Base-by-base conservation (phyloP, 1,140 invertebrate species). In the Eubasilissa regina region DNA sequence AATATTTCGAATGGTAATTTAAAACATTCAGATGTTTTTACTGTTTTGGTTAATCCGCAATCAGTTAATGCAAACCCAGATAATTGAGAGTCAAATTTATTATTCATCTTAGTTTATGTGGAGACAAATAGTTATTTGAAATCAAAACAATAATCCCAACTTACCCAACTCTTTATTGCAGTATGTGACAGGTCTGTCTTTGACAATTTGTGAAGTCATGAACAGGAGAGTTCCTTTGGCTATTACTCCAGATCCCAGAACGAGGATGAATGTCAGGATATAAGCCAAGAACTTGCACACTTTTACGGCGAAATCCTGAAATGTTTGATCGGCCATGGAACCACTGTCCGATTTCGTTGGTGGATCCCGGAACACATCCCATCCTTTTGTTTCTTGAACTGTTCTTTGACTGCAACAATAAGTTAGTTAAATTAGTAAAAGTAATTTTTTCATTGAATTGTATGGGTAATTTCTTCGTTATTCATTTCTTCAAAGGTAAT, bases 361-460 rank as follows among this genome's bases (percentile, higher is more conserved):
- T 68, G 96, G 94, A 86, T 96, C 94, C 84, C 96, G 90, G 89
- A 98, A 98, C 11, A 97, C 96, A 91, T 98, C 97, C 97, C 97
- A 98, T 92, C 94, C 95, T 94, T 97, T 97, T 77, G 95, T 96
- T 86, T 97, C 96, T 84, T 92, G 92, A 79, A 95, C 92, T 56
- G 94, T 96, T 81, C 95, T 90, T 87, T 95, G 94, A 85, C 95
- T 97, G 90, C n/a, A 86, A 82, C 47, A 66, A 77, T 44, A 66
- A 78, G 25, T 12, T 4, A 13, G 13, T 60, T 62, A n/a, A 4
- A 62, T 62, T 62, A n/a, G 25, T 19, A 62, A 35, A 35, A 35
- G 1, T n/a, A n/a, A n/a, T n/a, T n/a, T n/a, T n/a, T n/a, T n/a
- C n/a, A n/a, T n/a, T n/a, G n/a, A n/a, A n/a, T n/a, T n/a, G n/a